A percentile compares a stretch with the other conserved stretches of the same genome.
These are phyloP conservation scores for Mustela lutreola DNA, from an alignment of 2,113 vertebrate genomes.

Conservation along the genomic window DNA sequence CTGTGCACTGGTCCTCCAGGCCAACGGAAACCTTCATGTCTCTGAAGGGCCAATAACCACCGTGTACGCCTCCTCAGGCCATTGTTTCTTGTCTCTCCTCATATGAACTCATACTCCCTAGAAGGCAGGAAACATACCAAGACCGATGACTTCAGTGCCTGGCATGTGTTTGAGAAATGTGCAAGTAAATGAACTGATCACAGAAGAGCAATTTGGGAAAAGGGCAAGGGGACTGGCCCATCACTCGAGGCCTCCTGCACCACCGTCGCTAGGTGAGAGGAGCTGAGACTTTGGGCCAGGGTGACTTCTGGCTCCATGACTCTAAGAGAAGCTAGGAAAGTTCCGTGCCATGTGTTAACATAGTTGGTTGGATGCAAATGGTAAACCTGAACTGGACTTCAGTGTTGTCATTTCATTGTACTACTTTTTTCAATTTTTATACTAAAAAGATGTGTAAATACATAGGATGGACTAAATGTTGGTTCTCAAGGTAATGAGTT, in stretches of 20 bases:
- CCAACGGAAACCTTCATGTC: too few relatives aligned
- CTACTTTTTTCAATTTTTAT: background rate
- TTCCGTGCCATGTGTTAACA: background rate
- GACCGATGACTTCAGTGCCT: background rate
- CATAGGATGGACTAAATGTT: background rate
- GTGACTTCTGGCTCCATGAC: background rate
- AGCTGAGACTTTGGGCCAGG: background rate
- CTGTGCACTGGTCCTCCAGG: background rate
- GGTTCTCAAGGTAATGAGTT: background rate
- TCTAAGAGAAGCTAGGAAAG: background rate
- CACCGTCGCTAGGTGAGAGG: background rate
- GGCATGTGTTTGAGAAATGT: background rate
- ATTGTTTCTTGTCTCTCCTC: background rate
- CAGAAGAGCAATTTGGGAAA: background rate
- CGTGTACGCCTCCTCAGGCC: rapidly evolving
- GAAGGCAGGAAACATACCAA: background rate
- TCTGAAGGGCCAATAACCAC: background rate
- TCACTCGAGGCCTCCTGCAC: background rate
- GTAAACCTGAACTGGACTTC: background rate
- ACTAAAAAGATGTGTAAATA: background rate
- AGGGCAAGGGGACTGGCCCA: background rate
- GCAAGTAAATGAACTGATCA: background rate
- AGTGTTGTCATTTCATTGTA: background rate
- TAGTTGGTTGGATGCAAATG: background rate
- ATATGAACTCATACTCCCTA: background rate